These are phyloP conservation scores for Epirrhoe alternata DNA, from an alignment of 2,888 invertebrate species.

Conservation along the genomic window DNA sequence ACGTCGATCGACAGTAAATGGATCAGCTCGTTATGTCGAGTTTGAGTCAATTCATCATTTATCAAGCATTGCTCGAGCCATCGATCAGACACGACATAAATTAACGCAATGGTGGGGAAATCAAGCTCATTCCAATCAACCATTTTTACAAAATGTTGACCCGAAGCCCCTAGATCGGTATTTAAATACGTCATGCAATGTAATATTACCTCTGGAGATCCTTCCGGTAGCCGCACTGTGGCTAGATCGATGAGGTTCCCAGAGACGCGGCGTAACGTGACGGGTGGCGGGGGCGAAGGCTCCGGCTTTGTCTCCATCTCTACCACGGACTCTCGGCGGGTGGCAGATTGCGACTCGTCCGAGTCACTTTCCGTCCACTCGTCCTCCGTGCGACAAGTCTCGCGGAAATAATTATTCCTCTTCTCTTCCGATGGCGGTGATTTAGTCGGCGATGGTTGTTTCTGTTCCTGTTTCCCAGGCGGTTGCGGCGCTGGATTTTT, in stretches of 20 bases:
- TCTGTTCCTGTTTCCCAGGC: slow-evolving; percentile 54
- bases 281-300: slow-evolving; percentile 71
- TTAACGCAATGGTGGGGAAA: no score
- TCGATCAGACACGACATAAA: no score
- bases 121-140: no score
- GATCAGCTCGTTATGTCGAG: no score
- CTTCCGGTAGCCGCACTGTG: slow-evolving; percentile 73
- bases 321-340: slow-evolving; percentile 52
- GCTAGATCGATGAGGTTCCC: slow-evolving; percentile 79
- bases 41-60: no score
- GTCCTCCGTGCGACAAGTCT: slow-evolving; percentile 87
- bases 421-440: slow-evolving; percentile 58
- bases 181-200: no score
- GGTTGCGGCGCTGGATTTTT: slow-evolving; percentile 74
- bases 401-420: slow-evolving; percentile 82
- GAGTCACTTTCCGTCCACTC: slow-evolving; percentile 84
- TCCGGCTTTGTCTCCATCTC: slow-evolving; percentile 46
- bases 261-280: slow-evolving; percentile 75
- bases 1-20: no score
- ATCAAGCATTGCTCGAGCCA: no score
- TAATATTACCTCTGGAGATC: slow-evolving; percentile 81
- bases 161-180: no score
- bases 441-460: slow-evolving; percentile 53
- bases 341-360: slow-evolving; percentile 55
- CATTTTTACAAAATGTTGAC: no score